Evolutionary conservation across 2,888 invertebrate genomes (phyloP), one percentile per base, ranked within the genome.

Genomic region (Ormyrus nitidulus): DNA sequence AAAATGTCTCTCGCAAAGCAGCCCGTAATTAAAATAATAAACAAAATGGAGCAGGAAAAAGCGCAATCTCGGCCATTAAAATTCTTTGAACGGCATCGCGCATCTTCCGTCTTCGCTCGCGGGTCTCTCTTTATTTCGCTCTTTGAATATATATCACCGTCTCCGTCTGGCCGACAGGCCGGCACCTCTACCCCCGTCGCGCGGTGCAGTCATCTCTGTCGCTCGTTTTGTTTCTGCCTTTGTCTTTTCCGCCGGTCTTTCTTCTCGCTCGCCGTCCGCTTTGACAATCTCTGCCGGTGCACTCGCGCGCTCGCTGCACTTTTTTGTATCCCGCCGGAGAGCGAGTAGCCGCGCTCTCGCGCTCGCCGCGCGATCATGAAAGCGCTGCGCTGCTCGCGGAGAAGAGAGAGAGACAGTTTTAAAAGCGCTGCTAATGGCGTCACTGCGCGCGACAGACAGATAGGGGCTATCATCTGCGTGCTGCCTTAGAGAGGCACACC

Each of bases 361-460:
- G 13, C 13, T 13, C 13, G 13, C 13, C 13, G 19, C 1, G 19
- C 19, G 19, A 19, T 19, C 19, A 19, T 19, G 19, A 19, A 19
- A 19, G 19, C 19, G 19, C 19, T 19, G 19, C 19, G 73, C 56
- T 78, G 68, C 83, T 82, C 82, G 83, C 82, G 77, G 71, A 13
- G 13, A 13, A 13, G 13, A 13, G 13, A 44, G 19, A 64, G 49
- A 64, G 13, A 19, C 48, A 58, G 34, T 77, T 84, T 87, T 85
- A 84, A 86, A 84, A 85, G 84, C 83, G 82, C 82, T 85, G 84
- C 85, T 88, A 87, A 86, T 87, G 86, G 88, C 86, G 86, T 87
- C 85, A 86, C 86, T 81, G 81, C 81, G 81, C 19, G 19, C 19
- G 19, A 19, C 19, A 19, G 19, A 19, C 19, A 19, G 19, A 19